Evolutionary conservation across 1,140 invertebrate genomes (phyloP).

Genomic region (Leptopilina boulardi): DNA sequence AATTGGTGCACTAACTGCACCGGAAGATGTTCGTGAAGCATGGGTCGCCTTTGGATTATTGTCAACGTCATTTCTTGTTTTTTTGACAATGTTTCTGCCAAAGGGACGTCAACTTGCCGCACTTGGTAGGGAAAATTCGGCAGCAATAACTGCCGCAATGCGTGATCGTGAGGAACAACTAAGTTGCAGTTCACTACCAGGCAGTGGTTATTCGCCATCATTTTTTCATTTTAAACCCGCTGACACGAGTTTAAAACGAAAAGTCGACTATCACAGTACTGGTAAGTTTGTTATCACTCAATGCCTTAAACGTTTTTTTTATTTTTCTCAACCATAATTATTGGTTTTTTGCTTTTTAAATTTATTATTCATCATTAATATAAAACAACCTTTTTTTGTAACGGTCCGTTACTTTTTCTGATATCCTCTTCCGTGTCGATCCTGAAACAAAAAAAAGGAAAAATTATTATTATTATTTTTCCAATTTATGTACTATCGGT

Average conservation of each 20-base stretch:
- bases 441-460: no score
- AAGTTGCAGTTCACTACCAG: constrained; percentile 86
- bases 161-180: constrained; percentile 73
- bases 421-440: no score
- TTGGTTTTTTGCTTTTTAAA: no score
- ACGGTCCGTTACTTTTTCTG: no score
- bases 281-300: constrained; percentile 63
- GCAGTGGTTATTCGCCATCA: constrained; percentile 89
- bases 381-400: no score
- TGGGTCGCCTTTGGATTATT: constrained; percentile 92
- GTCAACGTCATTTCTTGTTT: constrained; percentile 87
- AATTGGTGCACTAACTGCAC: constrained; percentile 80
- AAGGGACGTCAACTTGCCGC: constrained; percentile 94
- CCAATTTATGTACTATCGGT: no score
- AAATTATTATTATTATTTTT: no score
- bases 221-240: constrained; percentile 94
- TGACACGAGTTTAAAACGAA: constrained; percentile 82
- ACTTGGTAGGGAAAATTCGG: constrained; percentile 83
- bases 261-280: constrained; percentile 72
- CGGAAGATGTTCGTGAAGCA: constrained; percentile 87
- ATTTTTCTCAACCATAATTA: no score
- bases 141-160: constrained; percentile 62
- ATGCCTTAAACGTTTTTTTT: no score
- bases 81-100: constrained; percentile 95
- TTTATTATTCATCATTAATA: no score